Conservation (phyloP, 2,888 invertebrate species). For the Geotrupes spiniger region DNA sequence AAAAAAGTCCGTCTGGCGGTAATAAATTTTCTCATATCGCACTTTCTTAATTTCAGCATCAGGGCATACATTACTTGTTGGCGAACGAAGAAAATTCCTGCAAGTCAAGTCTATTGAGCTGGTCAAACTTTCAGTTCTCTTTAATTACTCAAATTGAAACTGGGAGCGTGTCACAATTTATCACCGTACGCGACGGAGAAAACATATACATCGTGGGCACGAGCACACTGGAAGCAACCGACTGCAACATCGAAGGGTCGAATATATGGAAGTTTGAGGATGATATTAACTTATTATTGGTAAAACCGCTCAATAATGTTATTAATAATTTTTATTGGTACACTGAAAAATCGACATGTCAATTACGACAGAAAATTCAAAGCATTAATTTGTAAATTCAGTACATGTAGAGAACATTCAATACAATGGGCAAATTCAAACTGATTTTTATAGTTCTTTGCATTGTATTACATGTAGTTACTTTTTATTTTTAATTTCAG, state of each 20-base stretch:
- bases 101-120: conserved; percentile 48
- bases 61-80: conserved; percentile 44
- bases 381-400: background rate
- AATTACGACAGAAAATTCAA: too few relatives aligned
- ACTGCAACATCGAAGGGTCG: conserved; percentile 41
- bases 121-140: conserved; percentile 37
- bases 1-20: background rate
- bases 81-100: conserved; percentile 49
- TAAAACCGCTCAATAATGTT: too few relatives aligned
- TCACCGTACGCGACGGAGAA: conserved; percentile 41
- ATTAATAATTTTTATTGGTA: too few relatives aligned
- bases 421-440: too few relatives aligned
- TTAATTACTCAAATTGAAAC: conserved; percentile 46
- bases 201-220: conserved; percentile 46
- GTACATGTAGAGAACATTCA: conserved; percentile 1
- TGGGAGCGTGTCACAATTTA: conserved; percentile 52
- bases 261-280: conserved; percentile 50
- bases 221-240: conserved; percentile 23
- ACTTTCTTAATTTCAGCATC: conserved; percentile 34
- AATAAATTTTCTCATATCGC: too few relatives aligned
- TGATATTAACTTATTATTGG: conserved; percentile 26
- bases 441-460: too few relatives aligned
- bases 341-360: too few relatives aligned
- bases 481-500: too few relatives aligned
- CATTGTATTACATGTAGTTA: too few relatives aligned